Evolutionary conservation across 2,113 vertebrate genomes (phyloP).

Genomic region (Psilopsiagon aurifrons): DNA sequence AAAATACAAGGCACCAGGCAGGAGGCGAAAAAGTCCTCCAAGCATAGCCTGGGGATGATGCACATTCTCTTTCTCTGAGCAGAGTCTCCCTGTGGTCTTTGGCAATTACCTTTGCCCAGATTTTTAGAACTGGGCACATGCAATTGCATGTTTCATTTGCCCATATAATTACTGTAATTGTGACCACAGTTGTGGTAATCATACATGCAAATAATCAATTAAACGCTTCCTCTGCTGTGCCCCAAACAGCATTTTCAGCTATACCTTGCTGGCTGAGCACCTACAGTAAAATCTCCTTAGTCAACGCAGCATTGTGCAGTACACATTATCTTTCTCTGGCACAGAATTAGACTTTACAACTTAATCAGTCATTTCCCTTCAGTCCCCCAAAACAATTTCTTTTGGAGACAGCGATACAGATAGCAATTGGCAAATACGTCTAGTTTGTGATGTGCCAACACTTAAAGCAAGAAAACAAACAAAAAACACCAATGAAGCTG

Average conservation of each 20-base stretch:
- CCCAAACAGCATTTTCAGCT: background rate
- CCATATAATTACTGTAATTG: background rate
- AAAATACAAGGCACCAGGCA: background rate
- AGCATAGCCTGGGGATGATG: fast-evolving
- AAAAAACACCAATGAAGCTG: conserved; percentile 17
- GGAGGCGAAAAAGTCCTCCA: background rate
- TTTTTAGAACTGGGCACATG: background rate
- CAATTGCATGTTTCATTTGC: background rate
- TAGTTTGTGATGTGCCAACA: background rate
- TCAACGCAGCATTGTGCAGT: background rate
- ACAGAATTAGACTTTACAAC: background rate
- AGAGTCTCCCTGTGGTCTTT: background rate
- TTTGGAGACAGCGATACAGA: background rate
- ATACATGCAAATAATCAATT: background rate
- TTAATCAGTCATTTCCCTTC: background rate
- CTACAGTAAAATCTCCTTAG: background rate
- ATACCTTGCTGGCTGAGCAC: background rate
- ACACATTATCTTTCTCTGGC: background rate
- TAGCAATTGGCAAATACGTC: background rate
- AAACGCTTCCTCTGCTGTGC: background rate
- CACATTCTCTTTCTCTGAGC: background rate
- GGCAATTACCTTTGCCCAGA: background rate
- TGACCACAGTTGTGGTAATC: background rate
- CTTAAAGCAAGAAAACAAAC: conserved; percentile 10
- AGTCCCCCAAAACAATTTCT: background rate